Percentiles rank a stretch among this genome's conserved stretches.
phyloP scores from a whole-genome alignment of 2,113 vertebrate genomes.

The Coptodon bakossiorum region DNA sequence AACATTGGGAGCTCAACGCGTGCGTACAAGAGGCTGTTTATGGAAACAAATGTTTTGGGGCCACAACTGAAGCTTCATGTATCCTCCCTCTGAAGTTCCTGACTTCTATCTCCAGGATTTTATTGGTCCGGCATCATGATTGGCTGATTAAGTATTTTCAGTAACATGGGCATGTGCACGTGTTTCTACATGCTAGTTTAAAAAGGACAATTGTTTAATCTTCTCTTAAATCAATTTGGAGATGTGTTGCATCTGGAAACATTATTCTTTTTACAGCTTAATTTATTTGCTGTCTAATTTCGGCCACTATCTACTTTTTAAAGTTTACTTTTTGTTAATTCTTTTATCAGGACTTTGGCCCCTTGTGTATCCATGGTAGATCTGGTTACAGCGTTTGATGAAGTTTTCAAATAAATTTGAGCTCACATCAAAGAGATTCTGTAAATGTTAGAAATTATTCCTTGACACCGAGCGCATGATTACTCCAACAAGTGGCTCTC shows the following conservation, averaged over 20 bases:
- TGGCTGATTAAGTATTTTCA: not conserved
- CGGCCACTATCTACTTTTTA: not conserved
- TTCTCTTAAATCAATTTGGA: not conserved
- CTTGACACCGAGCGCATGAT: not conserved
- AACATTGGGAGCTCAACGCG: not conserved
- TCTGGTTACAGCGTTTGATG: not conserved
- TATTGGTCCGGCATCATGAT: not conserved
- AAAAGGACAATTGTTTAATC: not conserved
- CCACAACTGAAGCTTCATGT: not conserved
- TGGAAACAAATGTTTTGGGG: not conserved
- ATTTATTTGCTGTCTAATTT: not conserved
- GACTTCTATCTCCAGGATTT: not conserved
- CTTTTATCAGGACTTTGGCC: not conserved
- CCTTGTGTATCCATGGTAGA: not conserved
- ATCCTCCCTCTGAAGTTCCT: not conserved
- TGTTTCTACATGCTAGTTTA: not conserved
- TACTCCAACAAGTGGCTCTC: not conserved
- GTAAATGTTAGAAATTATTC: not conserved
- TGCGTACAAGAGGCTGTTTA: not conserved
- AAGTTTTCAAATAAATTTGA: not conserved
- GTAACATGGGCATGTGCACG: not conserved
- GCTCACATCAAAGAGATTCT: not conserved
- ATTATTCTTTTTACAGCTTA: not conserved
- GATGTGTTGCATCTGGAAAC: not conserved
- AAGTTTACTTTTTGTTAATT: not conserved